Conservation (phyloP, 2,888 invertebrate species). For the Philhelius pedissequus region DNA sequence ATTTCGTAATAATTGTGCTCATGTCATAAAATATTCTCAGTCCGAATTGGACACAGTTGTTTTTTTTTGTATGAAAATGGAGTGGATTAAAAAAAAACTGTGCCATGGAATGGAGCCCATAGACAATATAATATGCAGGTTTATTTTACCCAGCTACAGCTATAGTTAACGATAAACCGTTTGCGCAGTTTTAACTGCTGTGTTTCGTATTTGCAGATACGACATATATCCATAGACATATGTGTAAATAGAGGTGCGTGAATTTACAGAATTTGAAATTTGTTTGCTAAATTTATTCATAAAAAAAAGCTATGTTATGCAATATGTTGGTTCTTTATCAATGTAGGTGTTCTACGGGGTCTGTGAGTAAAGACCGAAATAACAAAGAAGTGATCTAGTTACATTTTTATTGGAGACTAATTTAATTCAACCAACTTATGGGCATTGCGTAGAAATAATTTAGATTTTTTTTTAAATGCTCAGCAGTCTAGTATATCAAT, state of each 20-base stretch:
- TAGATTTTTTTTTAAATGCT: too few relatives aligned
- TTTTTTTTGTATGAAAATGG: neutral
- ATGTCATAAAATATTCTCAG: neutral
- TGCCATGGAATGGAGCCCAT: neutral
- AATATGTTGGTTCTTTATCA: constrained; percentile 7
- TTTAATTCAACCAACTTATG: neutral
- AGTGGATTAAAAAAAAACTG: neutral
- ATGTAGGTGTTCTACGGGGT: neutral
- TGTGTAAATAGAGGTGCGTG: constrained; percentile 19
- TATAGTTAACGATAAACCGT: neutral
- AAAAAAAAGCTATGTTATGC: constrained; percentile 38
- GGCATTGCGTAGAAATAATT: neutral
- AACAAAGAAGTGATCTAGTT: constrained; percentile 6
- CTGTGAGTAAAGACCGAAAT: neutral
- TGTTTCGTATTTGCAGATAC: neutral
- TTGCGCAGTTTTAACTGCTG: neutral
- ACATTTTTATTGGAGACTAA: neutral
- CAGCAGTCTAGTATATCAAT: too few relatives aligned
- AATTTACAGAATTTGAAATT: constrained; percentile 19
- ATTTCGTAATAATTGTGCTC: neutral
- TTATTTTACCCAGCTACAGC: neutral
- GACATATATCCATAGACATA: too few relatives aligned
- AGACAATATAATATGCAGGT: neutral
- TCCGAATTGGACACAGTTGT: neutral
- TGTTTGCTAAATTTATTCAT: constrained; percentile 28